phyloP scores from a whole-genome alignment of 2,113 vertebrate genomes.

The Tragelaphus scriptus region DNA sequence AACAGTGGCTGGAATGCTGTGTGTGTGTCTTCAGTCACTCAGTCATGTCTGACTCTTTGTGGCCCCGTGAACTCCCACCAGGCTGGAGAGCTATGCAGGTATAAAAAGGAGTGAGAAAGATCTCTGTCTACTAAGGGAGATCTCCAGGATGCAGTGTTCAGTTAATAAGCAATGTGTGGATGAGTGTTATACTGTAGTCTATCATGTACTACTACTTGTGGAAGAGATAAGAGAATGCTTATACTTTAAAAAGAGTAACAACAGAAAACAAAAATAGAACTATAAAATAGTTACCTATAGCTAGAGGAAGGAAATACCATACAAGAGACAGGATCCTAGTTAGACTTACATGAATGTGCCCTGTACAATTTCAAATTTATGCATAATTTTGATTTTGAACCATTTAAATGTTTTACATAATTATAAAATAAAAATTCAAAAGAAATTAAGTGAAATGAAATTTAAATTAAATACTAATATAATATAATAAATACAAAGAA shows the following conservation, averaged over 20 bases:
- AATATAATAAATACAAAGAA: neutral
- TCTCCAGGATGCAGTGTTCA: neutral
- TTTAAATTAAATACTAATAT: neutral
- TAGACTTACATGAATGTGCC: neutral
- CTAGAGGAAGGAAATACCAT: neutral
- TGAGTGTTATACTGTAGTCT: neutral
- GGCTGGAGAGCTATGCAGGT: neutral
- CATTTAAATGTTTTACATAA: neutral
- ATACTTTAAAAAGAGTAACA: neutral
- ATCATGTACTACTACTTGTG: neutral
- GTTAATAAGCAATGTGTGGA: neutral
- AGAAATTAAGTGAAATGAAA: neutral
- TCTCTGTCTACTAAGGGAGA: neutral
- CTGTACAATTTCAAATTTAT: neutral
- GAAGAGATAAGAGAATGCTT: neutral
- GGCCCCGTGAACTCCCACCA: neutral
- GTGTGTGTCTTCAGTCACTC: neutral
- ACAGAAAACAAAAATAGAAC: neutral
- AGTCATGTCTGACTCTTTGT: neutral
- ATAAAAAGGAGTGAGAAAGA: neutral
- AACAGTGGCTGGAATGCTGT: neutral
- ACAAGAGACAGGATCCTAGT: neutral
- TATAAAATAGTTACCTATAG: neutral
- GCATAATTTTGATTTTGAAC: neutral
- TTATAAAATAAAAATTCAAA: neutral